These are phyloP conservation scores for Drosophila anomelani DNA, from an alignment of 2,888 invertebrate genomes.

Conservation along the genomic window DNA sequence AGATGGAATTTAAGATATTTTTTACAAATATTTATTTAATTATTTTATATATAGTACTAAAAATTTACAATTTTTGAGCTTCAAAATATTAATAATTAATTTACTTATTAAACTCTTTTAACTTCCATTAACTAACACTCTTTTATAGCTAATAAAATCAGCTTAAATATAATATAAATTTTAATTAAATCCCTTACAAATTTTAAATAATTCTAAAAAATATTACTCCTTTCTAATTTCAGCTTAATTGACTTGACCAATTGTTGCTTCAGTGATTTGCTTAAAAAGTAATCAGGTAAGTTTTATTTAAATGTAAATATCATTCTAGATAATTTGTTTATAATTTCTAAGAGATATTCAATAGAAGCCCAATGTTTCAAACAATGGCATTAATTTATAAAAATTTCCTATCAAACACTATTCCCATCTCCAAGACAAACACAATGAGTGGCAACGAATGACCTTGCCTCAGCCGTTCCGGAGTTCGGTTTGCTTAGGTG, in stretches of 20 bases:
- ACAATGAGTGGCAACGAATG: slow-evolving; percentile 5
- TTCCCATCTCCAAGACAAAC: slow-evolving; percentile 12
- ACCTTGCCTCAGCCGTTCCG: background rate
- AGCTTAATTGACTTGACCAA: too few species aligned
- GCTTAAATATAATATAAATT: too few species aligned
- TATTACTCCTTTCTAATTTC: too few species aligned
- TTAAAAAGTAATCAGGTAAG: background rate
- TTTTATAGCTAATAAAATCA: too few species aligned
- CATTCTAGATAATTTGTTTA: too few species aligned
- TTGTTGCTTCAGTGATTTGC: too few species aligned
- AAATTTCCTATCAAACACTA: background rate
- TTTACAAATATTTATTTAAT: background rate
- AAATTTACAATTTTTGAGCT: too few species aligned
- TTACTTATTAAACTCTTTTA: too few species aligned
- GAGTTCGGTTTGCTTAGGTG: slow-evolving; percentile 24
- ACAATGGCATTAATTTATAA: background rate
- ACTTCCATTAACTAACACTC: too few species aligned
- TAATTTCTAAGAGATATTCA: background rate
- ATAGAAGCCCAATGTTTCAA: background rate
- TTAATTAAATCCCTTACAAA: too few species aligned
- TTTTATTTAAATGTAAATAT: background rate
- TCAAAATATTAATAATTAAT: too few species aligned
- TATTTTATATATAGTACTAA: background rate
- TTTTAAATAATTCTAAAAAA: too few species aligned
- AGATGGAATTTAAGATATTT: background rate